A percentile compares a stretch with the other conserved stretches of the same genome.
These are phyloP conservation scores for Micropoecilia bifurca DNA, from an alignment of 2,797 vertebrate species.

Conservation along the genomic window DNA sequence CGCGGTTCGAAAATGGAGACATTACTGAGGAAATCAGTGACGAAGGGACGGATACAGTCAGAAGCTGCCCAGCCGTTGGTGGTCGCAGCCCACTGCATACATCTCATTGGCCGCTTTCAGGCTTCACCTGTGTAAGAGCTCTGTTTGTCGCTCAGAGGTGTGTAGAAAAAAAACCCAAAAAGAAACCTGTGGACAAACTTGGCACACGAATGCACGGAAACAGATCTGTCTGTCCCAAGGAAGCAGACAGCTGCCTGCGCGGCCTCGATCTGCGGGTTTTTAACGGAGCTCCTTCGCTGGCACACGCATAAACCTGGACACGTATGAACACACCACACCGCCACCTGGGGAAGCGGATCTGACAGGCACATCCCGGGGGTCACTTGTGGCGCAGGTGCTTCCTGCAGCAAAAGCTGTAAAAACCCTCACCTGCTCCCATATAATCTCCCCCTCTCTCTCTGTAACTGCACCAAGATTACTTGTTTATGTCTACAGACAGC, in stretches of 20 bases:
- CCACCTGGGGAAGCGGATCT: constrained; percentile 59
- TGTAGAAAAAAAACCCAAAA: neutral
- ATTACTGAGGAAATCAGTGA: constrained; percentile 47
- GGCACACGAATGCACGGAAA: constrained; percentile 35
- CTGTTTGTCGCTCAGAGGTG: constrained; percentile 35
- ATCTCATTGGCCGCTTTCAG: constrained; percentile 52
- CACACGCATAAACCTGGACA: constrained; percentile 13
- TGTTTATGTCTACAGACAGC: constrained; percentile 35
- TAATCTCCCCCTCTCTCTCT: constrained; percentile 28
- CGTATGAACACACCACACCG: constrained; percentile 21
- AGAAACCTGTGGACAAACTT: constrained; percentile 42
- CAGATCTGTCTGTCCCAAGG: constrained; percentile 50
- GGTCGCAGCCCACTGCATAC: constrained; percentile 65
- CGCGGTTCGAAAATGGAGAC: constrained; percentile 34
- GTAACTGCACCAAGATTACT: constrained; percentile 50
- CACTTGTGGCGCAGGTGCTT: constrained; percentile 57
- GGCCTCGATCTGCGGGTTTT: constrained; percentile 50
- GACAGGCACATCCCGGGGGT: constrained; percentile 67
- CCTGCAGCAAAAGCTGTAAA: constrained; percentile 58
- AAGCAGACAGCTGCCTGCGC: constrained; percentile 64
- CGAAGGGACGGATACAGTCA: constrained; percentile 46
- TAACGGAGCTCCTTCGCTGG: constrained; percentile 46
- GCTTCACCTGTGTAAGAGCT: constrained; percentile 67
- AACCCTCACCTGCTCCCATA: constrained; percentile 27
- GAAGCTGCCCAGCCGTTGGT: constrained; percentile 64